Percentiles rank a stretch among this genome's conserved stretches.
phyloP scores from a whole-genome alignment of 2,113 vertebrate genomes.

The Cygnus atratus region DNA sequence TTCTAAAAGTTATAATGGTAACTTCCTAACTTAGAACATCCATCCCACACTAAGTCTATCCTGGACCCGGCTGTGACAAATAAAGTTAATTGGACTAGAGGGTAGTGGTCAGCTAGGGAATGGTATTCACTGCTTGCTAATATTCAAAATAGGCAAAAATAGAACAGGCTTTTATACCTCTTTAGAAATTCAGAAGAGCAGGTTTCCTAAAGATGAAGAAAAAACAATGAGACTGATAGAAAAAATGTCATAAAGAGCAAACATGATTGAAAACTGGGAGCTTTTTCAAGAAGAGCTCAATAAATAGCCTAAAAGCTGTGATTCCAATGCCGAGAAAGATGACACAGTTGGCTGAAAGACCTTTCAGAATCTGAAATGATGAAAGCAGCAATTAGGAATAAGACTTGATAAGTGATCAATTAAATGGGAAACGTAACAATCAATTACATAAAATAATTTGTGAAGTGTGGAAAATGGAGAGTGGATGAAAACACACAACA shows the following conservation, averaged over 20 bases:
- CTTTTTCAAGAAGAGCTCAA: conserved; percentile 3
- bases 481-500: neutral
- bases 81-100: neutral
- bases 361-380: neutral
- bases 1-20: neutral
- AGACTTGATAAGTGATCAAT: neutral
- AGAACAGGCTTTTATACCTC: neutral
- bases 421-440: neutral
- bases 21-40: neutral
- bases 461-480: neutral
- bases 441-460: neutral
- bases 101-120: neutral
- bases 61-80: neutral
- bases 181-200: neutral
- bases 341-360: neutral
- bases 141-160: neutral
- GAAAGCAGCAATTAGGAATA: neutral
- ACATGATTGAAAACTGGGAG: neutral
- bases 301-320: conserved; percentile 8
- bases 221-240: neutral
- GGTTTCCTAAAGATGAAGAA: neutral
- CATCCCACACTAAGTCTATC: neutral
- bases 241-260: neutral
- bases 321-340: neutral
- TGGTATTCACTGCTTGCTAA: neutral